A percentile compares a stretch with the other conserved stretches of the same genome.
These are phyloP conservation scores for Morbakka virulenta DNA, from an alignment of 30 jellyfish, hydroid and myxozoan genomes.

Conservation along the genomic window DNA sequence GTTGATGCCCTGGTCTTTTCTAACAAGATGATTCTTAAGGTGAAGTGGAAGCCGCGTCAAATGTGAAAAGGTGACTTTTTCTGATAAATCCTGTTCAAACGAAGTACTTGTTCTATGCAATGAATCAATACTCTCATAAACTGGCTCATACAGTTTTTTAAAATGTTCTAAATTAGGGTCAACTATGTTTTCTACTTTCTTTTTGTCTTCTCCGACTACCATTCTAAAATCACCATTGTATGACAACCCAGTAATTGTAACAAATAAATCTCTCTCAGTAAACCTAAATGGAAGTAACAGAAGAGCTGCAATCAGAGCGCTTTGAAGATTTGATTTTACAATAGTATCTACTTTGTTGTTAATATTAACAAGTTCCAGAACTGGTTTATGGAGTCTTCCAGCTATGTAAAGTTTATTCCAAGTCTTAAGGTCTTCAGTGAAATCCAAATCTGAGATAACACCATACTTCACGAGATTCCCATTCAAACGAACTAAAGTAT, in stretches of 20 bases:
- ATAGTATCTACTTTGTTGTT: not conserved
- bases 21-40: slow-evolving; percentile 5
- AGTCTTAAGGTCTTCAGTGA: slow-evolving; percentile 50
- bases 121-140: too few species aligned
- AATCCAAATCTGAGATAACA: slow-evolving; percentile 54
- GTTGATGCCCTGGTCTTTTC: not conserved
- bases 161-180: slow-evolving; percentile 70
- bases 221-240: slow-evolving; percentile 94
- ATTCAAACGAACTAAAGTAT: slow-evolving; percentile 67
- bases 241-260: slow-evolving; percentile 75
- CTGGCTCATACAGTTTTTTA: slow-evolving; percentile 49
- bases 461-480: slow-evolving; percentile 89
- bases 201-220: slow-evolving; percentile 93
- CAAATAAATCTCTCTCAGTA: slow-evolving; percentile 56
- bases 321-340: slow-evolving; percentile 27
- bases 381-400: slow-evolving; percentile 99
- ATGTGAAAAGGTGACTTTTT: slow-evolving; percentile 3
- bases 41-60: slow-evolving; percentile 46
- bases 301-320: slow-evolving; percentile 72
- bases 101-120: not conserved
- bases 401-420: slow-evolving; percentile 86
- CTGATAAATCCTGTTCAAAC: slow-evolving; percentile 35
- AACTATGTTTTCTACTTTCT: too few species aligned
- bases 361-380: slow-evolving; percentile 25
- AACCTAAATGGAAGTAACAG: slow-evolving; percentile 72